Conservation (phyloP, 2,888 invertebrate genomes). For the Apamea monoglypha region DNA sequence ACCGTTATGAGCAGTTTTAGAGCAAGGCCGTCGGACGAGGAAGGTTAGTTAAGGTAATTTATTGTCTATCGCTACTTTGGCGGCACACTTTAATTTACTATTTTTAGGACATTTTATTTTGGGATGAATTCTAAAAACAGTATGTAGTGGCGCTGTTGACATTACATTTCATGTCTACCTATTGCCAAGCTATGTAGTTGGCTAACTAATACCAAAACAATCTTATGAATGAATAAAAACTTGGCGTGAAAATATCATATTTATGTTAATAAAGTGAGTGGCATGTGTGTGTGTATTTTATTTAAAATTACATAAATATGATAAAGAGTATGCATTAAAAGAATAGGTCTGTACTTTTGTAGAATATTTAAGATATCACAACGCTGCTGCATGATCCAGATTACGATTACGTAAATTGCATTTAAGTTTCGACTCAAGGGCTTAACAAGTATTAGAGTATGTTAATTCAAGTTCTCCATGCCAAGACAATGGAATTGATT, state of each 20-base stretch:
- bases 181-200: background rate
- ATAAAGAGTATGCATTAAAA: background rate
- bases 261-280: background rate
- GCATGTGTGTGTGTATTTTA: too few relatives aligned
- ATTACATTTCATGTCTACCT: background rate
- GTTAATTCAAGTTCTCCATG: background rate
- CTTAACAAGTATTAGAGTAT: conserved; percentile 5
- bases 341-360: background rate
- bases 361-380: background rate
- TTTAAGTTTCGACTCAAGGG: conserved; percentile 16
- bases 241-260: background rate
- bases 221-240: background rate
- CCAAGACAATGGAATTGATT: conserved; percentile 36
- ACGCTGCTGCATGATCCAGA: background rate
- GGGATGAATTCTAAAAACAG: background rate
- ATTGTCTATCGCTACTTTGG: conserved; percentile 30
- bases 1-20: conserved; percentile 47
- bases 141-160: too few relatives aligned
- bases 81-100: background rate
- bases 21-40: conserved; percentile 36
- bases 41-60: conserved; percentile 52
- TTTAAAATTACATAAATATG: background rate
- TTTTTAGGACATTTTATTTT: conserved; percentile 30
- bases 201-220: background rate
- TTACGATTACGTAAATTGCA: conserved; percentile 19